Evolutionary conservation across 2,797 vertebrate species (phyloP), one percentile per base, ranked within the genome.

Genomic region (Lagorchestes hirsutus): DNA sequence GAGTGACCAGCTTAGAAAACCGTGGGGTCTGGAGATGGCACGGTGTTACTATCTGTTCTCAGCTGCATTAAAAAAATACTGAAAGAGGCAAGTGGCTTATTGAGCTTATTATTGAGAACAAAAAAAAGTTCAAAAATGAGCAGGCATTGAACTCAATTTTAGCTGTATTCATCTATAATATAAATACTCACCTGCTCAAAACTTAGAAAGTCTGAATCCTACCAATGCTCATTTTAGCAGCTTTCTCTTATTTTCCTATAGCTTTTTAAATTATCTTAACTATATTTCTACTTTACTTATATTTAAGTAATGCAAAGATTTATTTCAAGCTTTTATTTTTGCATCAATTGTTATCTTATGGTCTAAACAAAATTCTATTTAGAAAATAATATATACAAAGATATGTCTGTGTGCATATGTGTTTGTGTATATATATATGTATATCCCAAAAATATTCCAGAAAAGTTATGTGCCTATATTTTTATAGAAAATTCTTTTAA

Each of bases 1-100:
- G 92, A 97, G 90, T 57, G 31, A 29, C 67, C 62, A 94, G 24
- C 14, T 97, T 95, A 97, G 92, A 97, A 97, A 97, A 94, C 5
- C 28, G 24, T 92, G 13, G n/a, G 92, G n/a, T 95, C 94, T 96
- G 91, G 94, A 56, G 92, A 90, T 54, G 92, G n/a, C 27, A 0
- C 13, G 93, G 10, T 2, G 18, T 90, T 92, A 92, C 62, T 10
- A 91, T 92, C 58, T 82, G 95, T 92, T 18, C 40, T 91, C 50
- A 95, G 50, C 3, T 10, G 94, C 67, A 96, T 90, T 90, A 2
- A 3, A 28, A 93, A 91, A 46, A 24, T 82, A 55, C 56, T 59
- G 3, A 91, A 92, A 54, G 90, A 96, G 95, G 28, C 97, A 98
- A 95, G 29, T 1, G 93, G 87, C 52, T 24, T 11, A 24, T 58